Base-by-base conservation (phyloP, 2,888 invertebrate species). In the Pristionchus japonicus region DNA sequence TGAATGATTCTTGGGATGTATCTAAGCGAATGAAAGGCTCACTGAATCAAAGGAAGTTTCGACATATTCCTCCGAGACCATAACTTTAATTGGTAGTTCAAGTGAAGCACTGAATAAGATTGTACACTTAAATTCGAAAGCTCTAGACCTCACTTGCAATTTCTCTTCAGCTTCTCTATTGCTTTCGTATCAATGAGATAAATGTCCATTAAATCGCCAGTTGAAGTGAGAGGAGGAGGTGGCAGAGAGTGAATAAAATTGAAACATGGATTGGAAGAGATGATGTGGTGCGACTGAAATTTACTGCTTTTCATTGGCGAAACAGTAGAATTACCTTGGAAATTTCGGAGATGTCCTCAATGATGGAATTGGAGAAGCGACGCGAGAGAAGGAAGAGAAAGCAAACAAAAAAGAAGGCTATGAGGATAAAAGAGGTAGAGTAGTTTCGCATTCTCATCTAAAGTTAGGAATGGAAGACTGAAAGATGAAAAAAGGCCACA, bases 201-300 rank as follows among this genome's bases (percentile, higher is more conserved):
- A n/a, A 85, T 64, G 37, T 85, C 85, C 23, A 85, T 23, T 34
- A 23, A 27, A 6, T 83, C 17, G 27, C 52, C 80, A 37, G n/a
- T 7, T 2, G 43, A n/a, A 27, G 80, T 47, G 27, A 80, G n/a
- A 31, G 80, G 80, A 80, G 80, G 82, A 49, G 43, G 52, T 4
- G 82, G 52, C 13, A 85, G 64, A 47, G 57, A 61, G 37, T 43
- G n/a, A 17, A 85, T n/a, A 13, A 85, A 85, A 0, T 31, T 23
- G 43, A 64, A 85, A 23, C 85, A 85, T 37, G 85, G 85, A 64
- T 85, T 85, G 61, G 37, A 34, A 20, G 64, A 34, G 31, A 49
- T 34, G 20, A 31, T 27, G 37, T 15, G n/a, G 43, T 43, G 15
- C 17, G 34, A 31, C 70, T 70, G 37, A 43, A 43, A 77, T n/a